phyloP scores from a whole-genome alignment of 2,797 vertebrate species.

The Tragelaphus eurycerus region DNA sequence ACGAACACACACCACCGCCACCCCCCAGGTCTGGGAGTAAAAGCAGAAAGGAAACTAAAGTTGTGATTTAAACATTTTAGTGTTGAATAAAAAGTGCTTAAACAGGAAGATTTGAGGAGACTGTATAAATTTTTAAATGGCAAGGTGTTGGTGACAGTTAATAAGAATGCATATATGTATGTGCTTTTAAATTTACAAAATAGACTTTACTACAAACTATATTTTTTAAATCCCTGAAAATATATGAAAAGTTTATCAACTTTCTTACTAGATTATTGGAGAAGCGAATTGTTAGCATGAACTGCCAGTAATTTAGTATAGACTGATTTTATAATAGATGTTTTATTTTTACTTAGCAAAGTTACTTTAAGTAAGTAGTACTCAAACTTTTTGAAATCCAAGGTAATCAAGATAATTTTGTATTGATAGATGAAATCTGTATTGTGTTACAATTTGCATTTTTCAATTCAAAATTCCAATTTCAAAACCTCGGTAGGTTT shows the following conservation, averaged over 20 bases:
- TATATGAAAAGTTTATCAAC: neutral
- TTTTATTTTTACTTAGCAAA: constrained; percentile 2
- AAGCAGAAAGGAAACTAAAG: neutral
- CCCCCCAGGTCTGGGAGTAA: neutral
- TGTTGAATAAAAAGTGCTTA: neutral
- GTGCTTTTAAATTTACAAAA: neutral
- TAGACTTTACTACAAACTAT: neutral
- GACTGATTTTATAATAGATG: neutral
- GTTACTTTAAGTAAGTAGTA: neutral
- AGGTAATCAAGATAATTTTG: constrained; percentile 23
- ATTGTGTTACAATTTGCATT: neutral
- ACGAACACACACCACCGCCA: neutral
- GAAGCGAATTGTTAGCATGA: neutral
- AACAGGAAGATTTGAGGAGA: neutral
- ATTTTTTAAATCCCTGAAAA: neutral
- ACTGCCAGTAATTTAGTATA: neutral
- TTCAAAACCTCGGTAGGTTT: neutral
- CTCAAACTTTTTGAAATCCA: neutral
- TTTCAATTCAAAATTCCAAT: too few relatives aligned
- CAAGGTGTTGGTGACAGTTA: neutral
- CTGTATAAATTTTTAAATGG: neutral
- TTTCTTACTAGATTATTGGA: neutral
- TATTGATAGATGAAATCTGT: neutral
- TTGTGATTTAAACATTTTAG: neutral
- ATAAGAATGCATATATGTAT: neutral